Conservation (phyloP, 1,140 invertebrate genomes). For the Tribolium castaneum region DNA sequence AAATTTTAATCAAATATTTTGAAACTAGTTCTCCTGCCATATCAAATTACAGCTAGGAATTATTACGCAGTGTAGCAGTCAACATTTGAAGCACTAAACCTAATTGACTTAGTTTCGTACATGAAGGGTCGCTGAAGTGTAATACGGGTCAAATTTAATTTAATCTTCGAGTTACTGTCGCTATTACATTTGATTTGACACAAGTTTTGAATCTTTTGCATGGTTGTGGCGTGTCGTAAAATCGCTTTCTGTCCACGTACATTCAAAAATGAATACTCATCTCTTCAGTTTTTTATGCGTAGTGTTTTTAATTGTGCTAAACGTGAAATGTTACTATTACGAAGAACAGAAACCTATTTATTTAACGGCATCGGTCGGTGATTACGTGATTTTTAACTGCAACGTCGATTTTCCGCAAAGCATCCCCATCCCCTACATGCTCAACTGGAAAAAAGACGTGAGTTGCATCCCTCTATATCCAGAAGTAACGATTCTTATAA, state of each 20-base stretch:
- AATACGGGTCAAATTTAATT: constrained; percentile 51
- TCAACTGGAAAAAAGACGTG: constrained; percentile 93
- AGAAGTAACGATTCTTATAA: too few relatives aligned
- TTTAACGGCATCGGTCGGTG: constrained; percentile 84
- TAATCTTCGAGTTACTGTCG: constrained; percentile 51
- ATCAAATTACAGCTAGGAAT: background rate
- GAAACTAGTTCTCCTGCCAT: background rate
- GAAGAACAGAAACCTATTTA: constrained; percentile 73
- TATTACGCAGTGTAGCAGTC: background rate
- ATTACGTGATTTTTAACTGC: constrained; percentile 89
- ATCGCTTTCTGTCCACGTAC: background rate
- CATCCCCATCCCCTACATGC: constrained; percentile 86
- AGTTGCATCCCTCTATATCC: constrained; percentile 61
- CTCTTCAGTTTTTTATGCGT: background rate
- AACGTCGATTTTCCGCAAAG: constrained; percentile 90
- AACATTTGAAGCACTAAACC: background rate
- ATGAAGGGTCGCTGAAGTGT: constrained; percentile 42
- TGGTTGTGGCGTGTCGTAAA: background rate
- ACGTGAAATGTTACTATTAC: constrained; percentile 59
- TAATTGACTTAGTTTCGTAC: background rate
- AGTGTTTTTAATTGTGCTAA: constrained; percentile 16
- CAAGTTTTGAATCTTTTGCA: constrained; percentile 30
- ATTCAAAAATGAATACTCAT: background rate
- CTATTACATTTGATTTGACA: constrained; percentile 54
- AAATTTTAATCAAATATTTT: background rate